Percentiles rank a stretch among this genome's conserved stretches.
Evolutionary conservation across 2,797 vertebrate species (phyloP).

Genomic region (Sebastes jordani): DNA sequence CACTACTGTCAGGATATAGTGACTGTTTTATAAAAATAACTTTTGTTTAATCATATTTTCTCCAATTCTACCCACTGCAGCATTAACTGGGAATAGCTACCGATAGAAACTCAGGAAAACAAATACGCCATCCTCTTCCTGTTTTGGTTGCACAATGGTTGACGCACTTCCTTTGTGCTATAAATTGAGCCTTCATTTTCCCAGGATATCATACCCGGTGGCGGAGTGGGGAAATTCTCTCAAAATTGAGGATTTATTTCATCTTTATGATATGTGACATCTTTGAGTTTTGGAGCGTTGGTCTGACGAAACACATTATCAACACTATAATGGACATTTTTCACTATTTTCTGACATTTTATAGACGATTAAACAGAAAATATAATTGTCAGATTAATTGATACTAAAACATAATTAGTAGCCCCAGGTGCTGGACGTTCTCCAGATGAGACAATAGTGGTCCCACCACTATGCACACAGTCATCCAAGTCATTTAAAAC

Average conservation of each 20-base stretch:
- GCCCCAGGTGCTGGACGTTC: neutral
- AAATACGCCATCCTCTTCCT: no score
- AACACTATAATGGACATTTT: neutral
- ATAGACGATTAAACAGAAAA: neutral
- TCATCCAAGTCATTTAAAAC: slow-evolving; percentile 2
- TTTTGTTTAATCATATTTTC: no score
- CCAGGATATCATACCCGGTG: fast-evolving
- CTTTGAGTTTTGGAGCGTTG: neutral
- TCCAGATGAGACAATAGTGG: neutral
- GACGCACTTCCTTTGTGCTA: no score
- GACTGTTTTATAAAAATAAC: no score
- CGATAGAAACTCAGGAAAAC: no score
- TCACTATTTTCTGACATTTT: neutral
- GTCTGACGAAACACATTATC: neutral
- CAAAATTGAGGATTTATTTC: neutral
- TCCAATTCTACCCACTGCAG: no score
- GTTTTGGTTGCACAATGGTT: no score
- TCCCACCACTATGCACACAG: neutral
- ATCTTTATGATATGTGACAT: neutral
- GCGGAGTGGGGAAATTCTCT: neutral
- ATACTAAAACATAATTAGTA: neutral
- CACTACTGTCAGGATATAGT: no score
- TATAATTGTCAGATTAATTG: neutral
- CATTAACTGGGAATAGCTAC: no score
- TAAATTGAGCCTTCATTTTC: neutral